These are phyloP conservation scores for Macrotus californicus DNA, from an alignment of 2,113 vertebrate species.

Conservation along the genomic window DNA sequence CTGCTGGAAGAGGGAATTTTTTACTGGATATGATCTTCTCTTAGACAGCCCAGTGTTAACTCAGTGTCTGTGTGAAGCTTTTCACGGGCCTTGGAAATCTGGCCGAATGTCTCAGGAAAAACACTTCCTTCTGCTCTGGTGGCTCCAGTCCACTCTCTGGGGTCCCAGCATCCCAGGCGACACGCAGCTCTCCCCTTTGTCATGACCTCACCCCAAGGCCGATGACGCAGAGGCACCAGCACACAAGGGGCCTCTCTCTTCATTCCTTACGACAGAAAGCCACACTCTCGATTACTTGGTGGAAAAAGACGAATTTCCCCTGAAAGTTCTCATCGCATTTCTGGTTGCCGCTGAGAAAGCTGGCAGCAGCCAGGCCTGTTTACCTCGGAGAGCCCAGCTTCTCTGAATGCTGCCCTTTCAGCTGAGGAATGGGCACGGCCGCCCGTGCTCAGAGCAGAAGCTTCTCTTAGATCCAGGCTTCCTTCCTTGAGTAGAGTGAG, in stretches of 20 bases:
- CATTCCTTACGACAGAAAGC: background rate
- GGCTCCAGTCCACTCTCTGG: background rate
- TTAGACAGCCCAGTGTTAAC: constrained; percentile 27
- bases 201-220: background rate
- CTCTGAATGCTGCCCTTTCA: constrained; percentile 18
- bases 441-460: background rate
- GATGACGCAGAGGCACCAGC: background rate
- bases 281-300: background rate
- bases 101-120: constrained; percentile 3
- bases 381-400: background rate
- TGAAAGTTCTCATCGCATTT: constrained; percentile 30
- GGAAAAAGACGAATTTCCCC: constrained; percentile 46
- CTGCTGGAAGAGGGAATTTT: constrained; percentile 22
- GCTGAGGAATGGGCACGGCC: background rate
- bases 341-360: background rate
- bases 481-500: background rate
- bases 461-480: background rate
- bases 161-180: background rate
- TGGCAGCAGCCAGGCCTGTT: background rate
- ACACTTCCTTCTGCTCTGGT: background rate
- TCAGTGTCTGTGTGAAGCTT: background rate
- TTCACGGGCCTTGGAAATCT: constrained; percentile 1
- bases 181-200: background rate
- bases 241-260: constrained; percentile 48
- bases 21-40: constrained; percentile 26